Conservation (phyloP, 1,140 invertebrate genomes). For the Drosophila equinoxialis region DNA sequence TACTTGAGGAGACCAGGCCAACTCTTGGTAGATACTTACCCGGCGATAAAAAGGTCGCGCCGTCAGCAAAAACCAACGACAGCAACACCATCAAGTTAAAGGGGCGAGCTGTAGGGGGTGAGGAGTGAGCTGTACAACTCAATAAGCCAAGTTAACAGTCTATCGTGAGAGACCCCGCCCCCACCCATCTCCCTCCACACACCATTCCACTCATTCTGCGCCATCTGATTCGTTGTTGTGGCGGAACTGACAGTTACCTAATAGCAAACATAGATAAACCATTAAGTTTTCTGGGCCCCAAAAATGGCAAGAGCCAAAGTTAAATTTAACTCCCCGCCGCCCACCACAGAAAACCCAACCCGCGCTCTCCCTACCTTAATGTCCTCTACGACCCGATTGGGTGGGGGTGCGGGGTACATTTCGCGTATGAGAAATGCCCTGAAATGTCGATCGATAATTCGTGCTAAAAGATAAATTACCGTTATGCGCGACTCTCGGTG, state of each 20-base stretch:
- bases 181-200: not conserved
- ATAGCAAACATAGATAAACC: constrained; percentile 81
- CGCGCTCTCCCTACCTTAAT: not conserved
- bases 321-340: constrained; percentile 40
- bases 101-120: not conserved
- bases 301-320: constrained; percentile 45
- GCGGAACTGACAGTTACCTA: constrained; percentile 81
- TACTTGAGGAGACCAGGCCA: constrained; percentile 54
- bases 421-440: constrained; percentile 56
- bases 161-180: constrained; percentile 41
- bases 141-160: constrained; percentile 80
- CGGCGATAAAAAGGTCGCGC: constrained; percentile 74
- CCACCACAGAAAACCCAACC: not conserved
- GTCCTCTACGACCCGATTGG: too few species aligned
- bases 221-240: constrained; percentile 14
- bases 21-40: constrained; percentile 76
- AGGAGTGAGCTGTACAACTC: constrained; percentile 58
- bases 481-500: constrained; percentile 40
- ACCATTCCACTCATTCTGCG: constrained; percentile 26
- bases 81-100: not conserved
- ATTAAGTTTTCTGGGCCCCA: constrained; percentile 65
- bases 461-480: constrained; percentile 79
- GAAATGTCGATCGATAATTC: constrained; percentile 74
- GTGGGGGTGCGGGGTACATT: not conserved
- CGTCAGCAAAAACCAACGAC: constrained; percentile 25